These are phyloP conservation scores for Rhodeus uyekii DNA, from an alignment of 2,797 vertebrate species.

Conservation along the genomic window DNA sequence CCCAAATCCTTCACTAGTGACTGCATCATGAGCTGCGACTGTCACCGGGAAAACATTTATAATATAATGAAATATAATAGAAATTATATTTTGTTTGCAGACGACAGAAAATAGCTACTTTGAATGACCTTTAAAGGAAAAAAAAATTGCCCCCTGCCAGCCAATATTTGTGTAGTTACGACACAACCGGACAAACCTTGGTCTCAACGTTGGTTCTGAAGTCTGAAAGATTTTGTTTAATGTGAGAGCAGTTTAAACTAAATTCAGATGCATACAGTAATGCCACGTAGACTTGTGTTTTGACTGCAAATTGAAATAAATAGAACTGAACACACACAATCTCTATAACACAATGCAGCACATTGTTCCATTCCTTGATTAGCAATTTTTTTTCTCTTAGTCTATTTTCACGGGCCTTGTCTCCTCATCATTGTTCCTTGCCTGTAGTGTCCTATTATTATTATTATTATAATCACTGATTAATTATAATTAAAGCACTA, in stretches of 20 bases:
- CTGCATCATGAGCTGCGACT: not conserved
- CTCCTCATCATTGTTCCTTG: not conserved
- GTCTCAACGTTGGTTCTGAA: not conserved
- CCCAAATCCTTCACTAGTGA: not conserved
- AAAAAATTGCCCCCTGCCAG: not conserved
- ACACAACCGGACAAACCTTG: not conserved
- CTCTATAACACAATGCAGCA: slow-evolving; percentile 65
- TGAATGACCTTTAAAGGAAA: not conserved
- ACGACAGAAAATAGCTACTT: not conserved
- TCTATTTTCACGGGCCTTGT: not conserved
- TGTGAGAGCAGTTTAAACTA: not conserved
- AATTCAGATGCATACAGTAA: slow-evolving; percentile 36
- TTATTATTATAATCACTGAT: not conserved
- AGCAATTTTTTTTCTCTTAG: not conserved
- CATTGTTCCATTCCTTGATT: slow-evolving; percentile 28
- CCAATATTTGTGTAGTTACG: not conserved
- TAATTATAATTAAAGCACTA: slow-evolving; percentile 13
- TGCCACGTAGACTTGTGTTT: slow-evolving; percentile 36
- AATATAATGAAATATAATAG: not conserved
- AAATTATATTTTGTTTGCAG: not conserved
- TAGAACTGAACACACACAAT: slow-evolving; percentile 48
- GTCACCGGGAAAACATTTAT: not conserved
- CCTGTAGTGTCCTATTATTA: not conserved
- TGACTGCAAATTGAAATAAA: slow-evolving; percentile 58
- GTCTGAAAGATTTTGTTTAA: not conserved